phyloP scores from a whole-genome alignment of 2,113 vertebrate genomes.

The Nymphicus hollandicus region DNA sequence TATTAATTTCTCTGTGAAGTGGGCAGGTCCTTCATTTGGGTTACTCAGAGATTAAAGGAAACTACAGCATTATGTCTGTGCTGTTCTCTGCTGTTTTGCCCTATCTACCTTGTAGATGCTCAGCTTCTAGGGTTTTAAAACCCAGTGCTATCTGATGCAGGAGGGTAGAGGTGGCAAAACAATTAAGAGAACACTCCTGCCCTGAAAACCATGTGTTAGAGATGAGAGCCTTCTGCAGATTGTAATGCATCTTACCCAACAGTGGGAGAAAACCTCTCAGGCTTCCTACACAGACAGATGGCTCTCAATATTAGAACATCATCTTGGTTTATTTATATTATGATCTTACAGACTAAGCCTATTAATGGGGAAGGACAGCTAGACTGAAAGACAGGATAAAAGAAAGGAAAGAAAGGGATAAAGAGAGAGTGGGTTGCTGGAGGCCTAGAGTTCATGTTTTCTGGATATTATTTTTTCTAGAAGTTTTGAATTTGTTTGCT shows the following conservation, averaged over 20 bases:
- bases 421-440: background rate
- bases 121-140: background rate
- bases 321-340: background rate
- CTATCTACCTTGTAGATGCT: background rate
- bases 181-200: background rate
- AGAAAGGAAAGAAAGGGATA: background rate
- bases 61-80: background rate
- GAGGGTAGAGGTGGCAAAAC: background rate
- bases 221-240: background rate
- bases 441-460: background rate
- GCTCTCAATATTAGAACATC: background rate
- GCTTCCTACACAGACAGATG: background rate
- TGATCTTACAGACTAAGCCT: background rate
- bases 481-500: background rate
- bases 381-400: background rate
- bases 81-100: background rate
- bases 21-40: background rate
- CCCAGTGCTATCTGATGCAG: accelerated
- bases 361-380: background rate
- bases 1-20: background rate
- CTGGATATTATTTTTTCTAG: background rate
- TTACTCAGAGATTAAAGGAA: background rate
- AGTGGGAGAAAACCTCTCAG: background rate
- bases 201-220: background rate
- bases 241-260: background rate